These are phyloP conservation scores for Andrena camellia DNA, from an alignment of 2,888 invertebrate genomes.

Conservation along the genomic window DNA sequence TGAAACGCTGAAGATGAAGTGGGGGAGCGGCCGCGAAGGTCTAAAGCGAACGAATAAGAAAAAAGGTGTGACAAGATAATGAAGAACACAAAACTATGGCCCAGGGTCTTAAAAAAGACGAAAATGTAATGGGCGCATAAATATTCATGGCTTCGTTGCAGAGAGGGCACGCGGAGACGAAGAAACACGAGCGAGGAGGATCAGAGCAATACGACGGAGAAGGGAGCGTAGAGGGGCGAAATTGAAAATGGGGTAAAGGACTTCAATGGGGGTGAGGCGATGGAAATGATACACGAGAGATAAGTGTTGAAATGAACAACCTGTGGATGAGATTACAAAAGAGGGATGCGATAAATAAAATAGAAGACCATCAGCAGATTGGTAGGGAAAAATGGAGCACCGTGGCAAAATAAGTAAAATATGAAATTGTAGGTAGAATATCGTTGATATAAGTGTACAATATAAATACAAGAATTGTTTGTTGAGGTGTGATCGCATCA, in stretches of 20 bases:
- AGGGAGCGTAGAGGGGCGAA: not conserved
- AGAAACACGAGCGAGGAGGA: conserved; percentile 9
- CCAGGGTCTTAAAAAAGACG: conserved; percentile 30
- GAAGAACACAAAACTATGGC: conserved; percentile 28
- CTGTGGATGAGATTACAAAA: not conserved
- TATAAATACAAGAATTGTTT: too few species aligned
- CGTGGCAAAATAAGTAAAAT: too few species aligned
- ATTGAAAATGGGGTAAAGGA: conserved; percentile 27
- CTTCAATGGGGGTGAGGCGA: not conserved
- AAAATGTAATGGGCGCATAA: conserved; percentile 23
- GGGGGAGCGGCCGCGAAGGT: conserved; percentile 9
- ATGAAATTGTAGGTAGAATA: too few species aligned
- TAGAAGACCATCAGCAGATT: too few species aligned
- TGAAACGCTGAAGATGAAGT: conserved; percentile 10
- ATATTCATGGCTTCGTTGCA: conserved; percentile 37
- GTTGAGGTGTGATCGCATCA: too few species aligned
- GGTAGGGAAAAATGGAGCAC: too few species aligned
- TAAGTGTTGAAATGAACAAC: conserved; percentile 23
- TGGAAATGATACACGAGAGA: conserved; percentile 8
- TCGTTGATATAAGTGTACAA: too few species aligned
- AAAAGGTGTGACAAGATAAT: conserved; percentile 20
- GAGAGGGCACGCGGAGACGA: not conserved
- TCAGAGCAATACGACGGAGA: not conserved
- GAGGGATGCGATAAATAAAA: too few species aligned
- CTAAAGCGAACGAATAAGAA: conserved; percentile 13